Evolutionary conservation across 2,113 vertebrate species (phyloP).

Genomic region (Hyperoodon ampullatus): DNA sequence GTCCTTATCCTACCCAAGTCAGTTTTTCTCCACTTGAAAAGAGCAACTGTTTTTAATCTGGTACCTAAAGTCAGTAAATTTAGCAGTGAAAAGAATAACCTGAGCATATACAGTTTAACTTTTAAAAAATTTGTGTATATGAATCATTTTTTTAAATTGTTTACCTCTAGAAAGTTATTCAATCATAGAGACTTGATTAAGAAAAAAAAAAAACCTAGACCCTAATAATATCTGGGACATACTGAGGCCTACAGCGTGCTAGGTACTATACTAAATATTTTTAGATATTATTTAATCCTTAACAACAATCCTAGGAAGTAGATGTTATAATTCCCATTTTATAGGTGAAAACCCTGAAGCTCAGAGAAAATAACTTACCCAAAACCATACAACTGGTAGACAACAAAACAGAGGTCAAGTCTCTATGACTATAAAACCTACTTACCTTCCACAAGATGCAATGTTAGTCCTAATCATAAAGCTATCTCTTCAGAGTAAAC

Average conservation of each 20-base stretch:
- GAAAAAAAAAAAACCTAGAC: neutral
- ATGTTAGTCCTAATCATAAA: neutral
- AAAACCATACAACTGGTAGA: neutral
- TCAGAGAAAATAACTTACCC: slow-evolving; percentile 8
- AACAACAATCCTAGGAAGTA: neutral
- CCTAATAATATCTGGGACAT: neutral
- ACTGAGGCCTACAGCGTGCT: neutral
- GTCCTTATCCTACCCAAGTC: neutral
- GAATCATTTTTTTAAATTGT: neutral
- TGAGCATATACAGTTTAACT: neutral
- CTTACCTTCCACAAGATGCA: neutral
- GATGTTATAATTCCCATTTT: neutral
- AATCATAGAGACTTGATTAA: neutral
- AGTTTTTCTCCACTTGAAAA: slow-evolving; percentile 32
- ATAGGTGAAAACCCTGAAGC: slow-evolving; percentile 16
- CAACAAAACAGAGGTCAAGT: slow-evolving; percentile 2
- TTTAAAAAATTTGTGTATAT: neutral
- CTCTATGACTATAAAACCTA: neutral
- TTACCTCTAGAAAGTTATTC: neutral
- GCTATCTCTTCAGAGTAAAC: neutral
- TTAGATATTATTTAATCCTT: slow-evolving; percentile 26
- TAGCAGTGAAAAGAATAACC: slow-evolving; percentile 17
- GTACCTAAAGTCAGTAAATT: neutral
- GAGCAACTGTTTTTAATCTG: neutral
- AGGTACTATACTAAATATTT: neutral